Conservation (phyloP, 37 sponge, comb jelly and placozoan genomes). For the Bolinopsis microptera region DNA sequence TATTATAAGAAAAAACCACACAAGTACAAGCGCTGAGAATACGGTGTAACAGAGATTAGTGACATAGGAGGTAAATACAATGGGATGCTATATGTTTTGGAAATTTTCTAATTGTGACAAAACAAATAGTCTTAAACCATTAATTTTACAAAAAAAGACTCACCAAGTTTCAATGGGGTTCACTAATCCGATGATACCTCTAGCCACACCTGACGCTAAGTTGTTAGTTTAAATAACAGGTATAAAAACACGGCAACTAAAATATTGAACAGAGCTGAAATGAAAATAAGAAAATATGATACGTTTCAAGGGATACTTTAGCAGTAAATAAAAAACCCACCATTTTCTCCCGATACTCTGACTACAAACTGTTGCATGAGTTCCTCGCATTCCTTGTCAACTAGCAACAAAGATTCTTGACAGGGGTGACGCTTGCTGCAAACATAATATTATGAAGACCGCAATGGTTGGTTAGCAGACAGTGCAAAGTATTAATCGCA, state of each 20-base stretch:
- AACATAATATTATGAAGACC: too few relatives aligned
- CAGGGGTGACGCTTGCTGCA: conserved; percentile 59
- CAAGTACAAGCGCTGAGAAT: not conserved
- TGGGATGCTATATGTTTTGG: too few relatives aligned
- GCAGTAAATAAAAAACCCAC: conserved; percentile 56
- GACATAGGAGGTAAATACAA: too few relatives aligned
- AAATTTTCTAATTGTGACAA: too few relatives aligned
- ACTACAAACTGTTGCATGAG: conserved; percentile 47
- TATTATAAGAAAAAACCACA: not conserved
- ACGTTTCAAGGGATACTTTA: too few relatives aligned
- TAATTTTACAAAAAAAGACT: too few relatives aligned
- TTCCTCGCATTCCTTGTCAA: conserved; percentile 59
- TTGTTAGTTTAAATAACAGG: not conserved
- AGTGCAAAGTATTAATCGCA: too few relatives aligned
- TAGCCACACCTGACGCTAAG: conserved; percentile 29
- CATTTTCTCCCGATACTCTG: conserved; percentile 84
- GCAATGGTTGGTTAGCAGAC: too few relatives aligned
- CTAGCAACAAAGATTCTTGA: conserved; percentile 24
- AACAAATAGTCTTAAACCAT: too few relatives aligned
- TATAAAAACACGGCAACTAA: not conserved
- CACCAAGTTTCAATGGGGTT: conserved; percentile 63
- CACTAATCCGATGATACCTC: conserved; percentile 32
- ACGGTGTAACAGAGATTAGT: too few relatives aligned
- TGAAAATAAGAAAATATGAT: too few relatives aligned
- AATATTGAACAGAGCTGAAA: too few relatives aligned